A percentile compares a stretch with the other conserved stretches of the same genome.
phyloP scores from a whole-genome alignment of 2,888 invertebrate species.

The Coenonympha arcania region DNA sequence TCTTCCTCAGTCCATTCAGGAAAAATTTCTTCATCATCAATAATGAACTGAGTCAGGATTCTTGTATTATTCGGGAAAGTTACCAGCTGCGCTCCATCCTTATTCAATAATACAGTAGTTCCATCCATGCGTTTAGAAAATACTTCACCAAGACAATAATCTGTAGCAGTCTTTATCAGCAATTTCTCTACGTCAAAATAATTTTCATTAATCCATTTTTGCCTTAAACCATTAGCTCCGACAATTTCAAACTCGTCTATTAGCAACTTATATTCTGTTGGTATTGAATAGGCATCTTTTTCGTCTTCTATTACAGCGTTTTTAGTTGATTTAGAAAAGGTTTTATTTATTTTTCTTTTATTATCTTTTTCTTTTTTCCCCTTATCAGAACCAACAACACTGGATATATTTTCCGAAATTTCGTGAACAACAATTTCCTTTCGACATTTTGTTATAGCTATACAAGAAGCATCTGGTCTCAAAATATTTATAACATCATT shows the following conservation, averaged over 20 bases:
- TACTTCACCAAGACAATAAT: conserved; percentile 57
- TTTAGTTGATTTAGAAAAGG: conserved; percentile 42
- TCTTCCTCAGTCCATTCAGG: conserved; percentile 62
- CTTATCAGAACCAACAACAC: conserved; percentile 42
- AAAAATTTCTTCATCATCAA: conserved; percentile 55
- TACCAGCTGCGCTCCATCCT: conserved; percentile 53
- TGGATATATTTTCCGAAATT: conserved; percentile 31
- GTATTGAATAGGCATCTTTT: conserved; percentile 24
- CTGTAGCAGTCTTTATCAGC: conserved; percentile 57
- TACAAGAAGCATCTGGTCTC: conserved; percentile 49
- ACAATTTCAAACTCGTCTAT: conserved; percentile 57
- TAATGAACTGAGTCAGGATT: conserved; percentile 47
- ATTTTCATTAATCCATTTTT: conserved; percentile 45
- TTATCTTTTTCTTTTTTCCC: conserved; percentile 45
- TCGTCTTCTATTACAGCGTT: conserved; percentile 31
- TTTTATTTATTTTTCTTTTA: conserved; percentile 40
- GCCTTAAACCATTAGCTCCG: conserved; percentile 47
- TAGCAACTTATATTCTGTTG: conserved; percentile 41
- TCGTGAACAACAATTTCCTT: conserved; percentile 35
- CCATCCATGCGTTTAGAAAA: conserved; percentile 64
- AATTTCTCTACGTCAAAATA: conserved; percentile 46
- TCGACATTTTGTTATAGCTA: conserved; percentile 48
- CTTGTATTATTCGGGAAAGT: conserved; percentile 60
- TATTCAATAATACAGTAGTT: conserved; percentile 53
- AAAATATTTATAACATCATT: conserved; percentile 50